phyloP scores from a whole-genome alignment of 2,888 invertebrate genomes.

The Synanthedon myopaeformis region DNA sequence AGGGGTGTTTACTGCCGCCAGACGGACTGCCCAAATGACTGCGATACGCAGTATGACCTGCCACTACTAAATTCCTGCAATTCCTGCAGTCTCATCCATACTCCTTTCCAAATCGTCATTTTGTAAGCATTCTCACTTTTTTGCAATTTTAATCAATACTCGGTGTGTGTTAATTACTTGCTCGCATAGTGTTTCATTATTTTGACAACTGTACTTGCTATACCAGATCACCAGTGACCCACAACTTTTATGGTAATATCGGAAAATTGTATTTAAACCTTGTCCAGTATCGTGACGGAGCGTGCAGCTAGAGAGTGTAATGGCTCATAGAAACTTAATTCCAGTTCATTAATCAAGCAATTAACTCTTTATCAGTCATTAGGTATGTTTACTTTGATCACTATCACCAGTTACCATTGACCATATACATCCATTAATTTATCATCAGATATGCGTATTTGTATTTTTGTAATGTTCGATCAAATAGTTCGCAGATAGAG shows the following conservation, averaged over 20 bases:
- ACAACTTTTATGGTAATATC: conserved; percentile 3
- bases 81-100: no score
- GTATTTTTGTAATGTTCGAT: no score
- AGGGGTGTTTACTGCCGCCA: no score
- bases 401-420: background rate
- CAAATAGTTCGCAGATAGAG: no score
- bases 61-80: no score
- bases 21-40: no score
- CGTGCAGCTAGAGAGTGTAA: background rate
- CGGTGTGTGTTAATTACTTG: no score
- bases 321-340: conserved; percentile 21
- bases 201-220: background rate
- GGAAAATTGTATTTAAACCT: conserved; percentile 1
- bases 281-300: background rate
- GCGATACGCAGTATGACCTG: no score
- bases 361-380: background rate
- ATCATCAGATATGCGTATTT: background rate
- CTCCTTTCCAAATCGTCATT: no score
- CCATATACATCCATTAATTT: background rate
- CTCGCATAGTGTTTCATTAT: background rate
- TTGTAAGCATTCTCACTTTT: no score
- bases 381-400: background rate
- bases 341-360: conserved; percentile 12
- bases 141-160: no score
- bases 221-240: conserved; percentile 1